phyloP scores from a whole-genome alignment of 2,113 vertebrate species.

The Malurus cyaneus region DNA sequence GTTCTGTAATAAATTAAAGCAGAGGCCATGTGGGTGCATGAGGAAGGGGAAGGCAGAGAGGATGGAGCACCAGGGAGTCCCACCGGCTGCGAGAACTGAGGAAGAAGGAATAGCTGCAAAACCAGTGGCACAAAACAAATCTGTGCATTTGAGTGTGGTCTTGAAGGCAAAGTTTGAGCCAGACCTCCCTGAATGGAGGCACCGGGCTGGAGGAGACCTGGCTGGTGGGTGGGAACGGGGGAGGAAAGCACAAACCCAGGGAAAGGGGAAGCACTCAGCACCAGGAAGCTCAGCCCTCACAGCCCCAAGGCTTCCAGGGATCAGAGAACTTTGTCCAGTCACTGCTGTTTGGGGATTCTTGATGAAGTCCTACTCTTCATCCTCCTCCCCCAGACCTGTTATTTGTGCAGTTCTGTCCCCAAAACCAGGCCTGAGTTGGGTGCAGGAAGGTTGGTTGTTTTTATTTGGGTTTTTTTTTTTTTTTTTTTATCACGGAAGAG shows the following conservation, averaged over 20 bases:
- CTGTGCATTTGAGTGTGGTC: background rate
- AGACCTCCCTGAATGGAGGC: background rate
- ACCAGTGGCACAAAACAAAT: background rate
- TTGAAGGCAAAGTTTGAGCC: background rate
- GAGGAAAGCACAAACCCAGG: background rate
- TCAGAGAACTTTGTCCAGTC: background rate
- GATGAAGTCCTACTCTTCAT: background rate
- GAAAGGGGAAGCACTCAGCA: background rate
- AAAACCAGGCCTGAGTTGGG: background rate
- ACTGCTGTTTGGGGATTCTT: background rate
- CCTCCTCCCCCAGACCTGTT: background rate
- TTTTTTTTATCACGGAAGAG: background rate
- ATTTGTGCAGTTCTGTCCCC: background rate
- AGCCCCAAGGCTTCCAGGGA: background rate
- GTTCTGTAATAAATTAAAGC: slow-evolving; percentile 53
- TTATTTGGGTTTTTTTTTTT: too few species aligned
- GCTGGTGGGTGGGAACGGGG: background rate
- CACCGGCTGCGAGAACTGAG: background rate
- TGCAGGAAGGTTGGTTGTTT: background rate
- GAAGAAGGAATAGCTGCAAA: background rate
- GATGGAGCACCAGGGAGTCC: background rate
- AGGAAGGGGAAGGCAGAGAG: background rate
- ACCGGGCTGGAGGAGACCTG: background rate
- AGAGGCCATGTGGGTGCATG: background rate
- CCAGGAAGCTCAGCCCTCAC: background rate